Evolutionary conservation across 2,888 invertebrate genomes (phyloP).

Genomic region (Sturmia bella): DNA sequence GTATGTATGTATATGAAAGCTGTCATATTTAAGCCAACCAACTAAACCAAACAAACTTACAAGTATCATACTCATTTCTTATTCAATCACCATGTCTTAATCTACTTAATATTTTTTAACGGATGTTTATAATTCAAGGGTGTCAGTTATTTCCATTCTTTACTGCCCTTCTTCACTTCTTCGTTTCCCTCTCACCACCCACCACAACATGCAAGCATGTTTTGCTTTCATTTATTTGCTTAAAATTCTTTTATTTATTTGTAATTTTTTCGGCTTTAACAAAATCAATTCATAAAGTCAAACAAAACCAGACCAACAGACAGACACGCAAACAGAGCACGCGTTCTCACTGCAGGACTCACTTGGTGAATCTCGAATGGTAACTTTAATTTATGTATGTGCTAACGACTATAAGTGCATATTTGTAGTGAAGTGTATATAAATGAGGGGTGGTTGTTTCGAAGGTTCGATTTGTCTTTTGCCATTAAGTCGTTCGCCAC

Average conservation of each 20-base stretch:
- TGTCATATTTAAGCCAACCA: constrained; percentile 12
- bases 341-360: constrained; percentile 2
- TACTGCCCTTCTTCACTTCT: constrained; percentile 45
- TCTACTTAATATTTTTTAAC: constrained; percentile 64
- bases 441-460: constrained; percentile 36
- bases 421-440: not conserved
- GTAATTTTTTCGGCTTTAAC: constrained; percentile 57
- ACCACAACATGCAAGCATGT: not conserved
- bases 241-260: constrained; percentile 46
- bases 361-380: constrained; percentile 19
- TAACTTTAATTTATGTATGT: constrained; percentile 31
- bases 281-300: constrained; percentile 71
- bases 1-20: not conserved
- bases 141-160: constrained; percentile 54
- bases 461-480: constrained; percentile 34
- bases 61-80: constrained; percentile 18
- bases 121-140: constrained; percentile 69
- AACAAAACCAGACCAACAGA: constrained; percentile 51
- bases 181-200: constrained; percentile 2
- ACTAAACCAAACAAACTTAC: constrained; percentile 32
- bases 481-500: constrained; percentile 63
- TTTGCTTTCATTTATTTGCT: constrained; percentile 48
- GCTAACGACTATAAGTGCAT: not conserved
- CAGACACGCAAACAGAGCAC: constrained; percentile 36
- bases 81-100: constrained; percentile 51